Conservation (phyloP, 2,113 vertebrate species). For the Hucho hucho region DNA sequence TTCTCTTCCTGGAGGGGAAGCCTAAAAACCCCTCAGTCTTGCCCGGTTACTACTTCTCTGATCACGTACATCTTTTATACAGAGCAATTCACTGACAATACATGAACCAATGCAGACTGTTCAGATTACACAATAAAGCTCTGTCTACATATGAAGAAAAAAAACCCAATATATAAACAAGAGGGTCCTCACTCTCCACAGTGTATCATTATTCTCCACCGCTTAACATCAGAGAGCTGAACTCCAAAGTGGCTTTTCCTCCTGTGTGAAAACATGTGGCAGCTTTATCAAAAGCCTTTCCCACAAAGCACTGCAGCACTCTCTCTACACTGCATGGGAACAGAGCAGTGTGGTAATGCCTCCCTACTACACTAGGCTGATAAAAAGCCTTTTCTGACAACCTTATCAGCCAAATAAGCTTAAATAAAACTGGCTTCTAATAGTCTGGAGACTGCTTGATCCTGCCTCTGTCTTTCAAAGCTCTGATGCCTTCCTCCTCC, state of each 20-base stretch:
- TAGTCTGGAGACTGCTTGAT: constrained; percentile 64
- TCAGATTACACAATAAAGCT: background rate
- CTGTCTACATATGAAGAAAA: background rate
- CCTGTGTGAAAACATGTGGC: constrained; percentile 42
- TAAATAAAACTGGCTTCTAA: constrained; percentile 66
- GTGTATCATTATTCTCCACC: background rate
- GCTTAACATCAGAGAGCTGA: constrained; percentile 12
- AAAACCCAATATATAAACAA: background rate
- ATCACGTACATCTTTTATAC: no score
- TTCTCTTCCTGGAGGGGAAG: background rate
- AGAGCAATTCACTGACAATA: no score
- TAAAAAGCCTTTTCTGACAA: constrained; percentile 65
- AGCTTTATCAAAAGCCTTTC: constrained; percentile 57
- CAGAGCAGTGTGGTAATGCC: constrained; percentile 26
- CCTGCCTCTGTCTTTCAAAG: constrained; percentile 64
- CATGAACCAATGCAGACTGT: background rate
- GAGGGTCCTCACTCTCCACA: background rate
- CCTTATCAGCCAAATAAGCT: constrained; percentile 67
- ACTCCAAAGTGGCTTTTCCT: constrained; percentile 41
- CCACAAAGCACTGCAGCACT: constrained; percentile 42
- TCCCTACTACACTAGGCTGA: constrained; percentile 46
- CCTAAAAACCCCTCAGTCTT: background rate
- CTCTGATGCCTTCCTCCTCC: constrained; percentile 54
- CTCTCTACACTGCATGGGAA: constrained; percentile 48
- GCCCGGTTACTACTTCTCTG: no score